Base-by-base conservation (phyloP, 2,797 vertebrate species). In the Sylvia borin region DNA sequence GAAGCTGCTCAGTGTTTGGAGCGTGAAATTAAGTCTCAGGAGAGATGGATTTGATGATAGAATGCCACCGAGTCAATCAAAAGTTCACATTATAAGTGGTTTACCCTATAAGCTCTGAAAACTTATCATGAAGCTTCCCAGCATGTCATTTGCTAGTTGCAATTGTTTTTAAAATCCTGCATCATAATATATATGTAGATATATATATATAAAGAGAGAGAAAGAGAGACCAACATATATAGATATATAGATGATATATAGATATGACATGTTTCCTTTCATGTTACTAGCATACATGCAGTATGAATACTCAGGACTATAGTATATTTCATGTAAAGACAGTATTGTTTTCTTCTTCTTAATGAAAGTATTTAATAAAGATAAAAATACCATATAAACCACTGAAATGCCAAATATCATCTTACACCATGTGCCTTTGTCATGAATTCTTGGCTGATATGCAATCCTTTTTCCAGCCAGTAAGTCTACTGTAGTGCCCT, bases 21-120 rank as follows among this genome's bases (percentile, higher is more conserved):
- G 85, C 36, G 5, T 95, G 94, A 96, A 91, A 94, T 94, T 93
- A 96, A 91, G 66, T 76, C 89, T 93, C 95, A 91, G 76, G 68
- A 80, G 91, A 94, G 93, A 94, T 67, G 89, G 89, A 95, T 92
- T 93, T 91, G 66, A 84, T 64, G 61, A 88, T 29, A 73, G 78
- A 86, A 88, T 64, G 76, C 79, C 79, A 78, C 29, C 62, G 67
- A 93, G 76, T 92, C 89, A 81, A 85, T 91, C 82, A 92, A 75
- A 93, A 83, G 70, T 91, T 90, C 87, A 72, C 21, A 2, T 57
- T 72, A 36, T 71, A 91, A 87, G 61, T 77, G 51, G 36, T 64
- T 95, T 90, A 66, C 61, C 62, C 34, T 68, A 80, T 27, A 83
- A 85, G 19, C 36, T 83, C 57, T 55, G 48, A 66, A 32, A 91